Evolutionary conservation across 2,113 vertebrate species (phyloP).

Genomic region (Equus przewalskii): DNA sequence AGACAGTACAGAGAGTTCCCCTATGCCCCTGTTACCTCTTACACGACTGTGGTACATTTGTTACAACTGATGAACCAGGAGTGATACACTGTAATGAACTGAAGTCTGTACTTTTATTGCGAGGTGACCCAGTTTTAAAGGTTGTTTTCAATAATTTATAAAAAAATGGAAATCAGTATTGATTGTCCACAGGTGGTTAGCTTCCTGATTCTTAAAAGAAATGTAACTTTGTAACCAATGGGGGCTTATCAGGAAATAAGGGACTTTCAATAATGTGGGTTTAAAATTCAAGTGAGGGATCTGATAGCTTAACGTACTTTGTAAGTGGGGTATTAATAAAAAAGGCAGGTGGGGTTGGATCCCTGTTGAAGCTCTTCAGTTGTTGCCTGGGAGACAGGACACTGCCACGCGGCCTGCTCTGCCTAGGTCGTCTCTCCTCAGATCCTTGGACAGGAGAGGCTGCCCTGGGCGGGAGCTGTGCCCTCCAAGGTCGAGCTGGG

Average conservation of each 20-base stretch:
- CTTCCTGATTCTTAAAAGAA: conserved; percentile 45
- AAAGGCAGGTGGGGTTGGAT: background rate
- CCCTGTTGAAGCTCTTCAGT: background rate
- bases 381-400: background rate
- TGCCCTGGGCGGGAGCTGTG: background rate
- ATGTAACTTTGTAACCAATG: background rate
- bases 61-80: background rate
- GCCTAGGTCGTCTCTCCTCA: background rate
- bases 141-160: background rate
- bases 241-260: background rate
- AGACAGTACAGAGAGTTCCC: background rate
- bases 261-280: background rate
- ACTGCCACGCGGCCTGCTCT: background rate
- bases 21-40: background rate
- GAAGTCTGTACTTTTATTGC: background rate
- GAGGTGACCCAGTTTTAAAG: conserved; percentile 10
- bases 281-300: conserved; percentile 38
- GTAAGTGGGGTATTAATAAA: background rate
- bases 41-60: background rate
- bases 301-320: background rate
- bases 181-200: background rate
- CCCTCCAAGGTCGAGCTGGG: background rate
- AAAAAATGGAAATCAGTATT: background rate
- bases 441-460: background rate
- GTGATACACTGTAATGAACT: background rate